Percentiles rank a stretch among this genome's conserved stretches.
Evolutionary conservation across 2,888 invertebrate genomes (phyloP).

Genomic region (Tipula lateralis): DNA sequence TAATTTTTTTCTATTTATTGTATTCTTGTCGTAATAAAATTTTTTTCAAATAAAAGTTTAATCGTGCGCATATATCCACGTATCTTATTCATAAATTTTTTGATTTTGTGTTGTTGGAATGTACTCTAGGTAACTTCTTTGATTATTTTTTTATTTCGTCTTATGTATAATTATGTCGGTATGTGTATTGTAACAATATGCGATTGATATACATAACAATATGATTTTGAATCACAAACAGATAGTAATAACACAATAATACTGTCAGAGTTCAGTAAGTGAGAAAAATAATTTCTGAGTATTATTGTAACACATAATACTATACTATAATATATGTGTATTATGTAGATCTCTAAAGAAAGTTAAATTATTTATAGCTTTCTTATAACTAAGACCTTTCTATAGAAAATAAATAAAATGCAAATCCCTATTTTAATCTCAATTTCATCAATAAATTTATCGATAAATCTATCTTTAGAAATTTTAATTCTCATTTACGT

Average conservation of each 20-base stretch:
- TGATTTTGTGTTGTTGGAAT: not conserved
- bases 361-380: not conserved
- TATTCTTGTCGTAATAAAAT: not conserved
- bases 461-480: not conserved
- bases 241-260: not conserved
- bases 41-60: not conserved
- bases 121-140: not conserved
- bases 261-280: too few species aligned
- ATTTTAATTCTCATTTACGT: not conserved
- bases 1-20: not conserved
- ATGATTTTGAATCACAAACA: not conserved
- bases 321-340: too few species aligned
- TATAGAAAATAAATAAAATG: not conserved
- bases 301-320: too few species aligned
- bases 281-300: too few species aligned
- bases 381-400: not conserved
- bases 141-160: not conserved
- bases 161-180: not conserved
- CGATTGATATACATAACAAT: not conserved
- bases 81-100: conserved; percentile 2
- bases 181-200: too few species aligned
- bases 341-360: not conserved
- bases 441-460: conserved; percentile 5
- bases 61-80: conserved; percentile 13
- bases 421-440: not conserved